Evolutionary conservation across 2,888 invertebrate species (phyloP).

Genomic region (Stenolophus ochropezus): DNA sequence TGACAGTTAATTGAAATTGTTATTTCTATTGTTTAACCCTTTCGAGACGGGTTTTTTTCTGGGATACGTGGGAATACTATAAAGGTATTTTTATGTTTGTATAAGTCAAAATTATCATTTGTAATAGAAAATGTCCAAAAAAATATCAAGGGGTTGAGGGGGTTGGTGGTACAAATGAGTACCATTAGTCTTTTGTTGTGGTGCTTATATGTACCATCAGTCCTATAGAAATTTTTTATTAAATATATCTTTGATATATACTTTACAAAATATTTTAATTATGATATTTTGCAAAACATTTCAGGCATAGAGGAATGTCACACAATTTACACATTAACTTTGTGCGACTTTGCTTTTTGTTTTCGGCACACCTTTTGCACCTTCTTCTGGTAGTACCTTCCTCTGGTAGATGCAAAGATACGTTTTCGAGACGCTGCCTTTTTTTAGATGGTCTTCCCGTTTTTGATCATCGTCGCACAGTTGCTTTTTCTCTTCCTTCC

Average conservation of each 20-base stretch:
- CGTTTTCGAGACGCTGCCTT: slow-evolving; percentile 45
- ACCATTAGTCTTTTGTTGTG: slow-evolving; percentile 54
- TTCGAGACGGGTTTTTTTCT: slow-evolving; percentile 32
- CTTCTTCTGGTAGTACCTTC: slow-evolving; percentile 61
- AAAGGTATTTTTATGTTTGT: slow-evolving; percentile 35
- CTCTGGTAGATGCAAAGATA: slow-evolving; percentile 53
- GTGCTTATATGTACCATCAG: slow-evolving; percentile 51
- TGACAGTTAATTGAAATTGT: too few species aligned
- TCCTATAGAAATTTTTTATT: slow-evolving; percentile 39
- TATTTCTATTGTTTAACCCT: neutral
- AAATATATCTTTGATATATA: slow-evolving; percentile 48
- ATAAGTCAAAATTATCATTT: slow-evolving; percentile 16
- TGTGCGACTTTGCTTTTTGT: slow-evolving; percentile 59
- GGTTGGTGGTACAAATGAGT: slow-evolving; percentile 53
- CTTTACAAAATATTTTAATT: slow-evolving; percentile 53
- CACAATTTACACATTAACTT: slow-evolving; percentile 59
- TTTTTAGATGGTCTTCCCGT: slow-evolving; percentile 37
- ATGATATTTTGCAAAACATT: slow-evolving; percentile 57
- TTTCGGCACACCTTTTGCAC: slow-evolving; percentile 53
- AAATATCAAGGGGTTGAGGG: slow-evolving; percentile 46
- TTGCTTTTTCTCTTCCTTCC: too few species aligned
- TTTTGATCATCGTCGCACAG: too few species aligned
- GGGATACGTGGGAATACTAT: slow-evolving; percentile 31
- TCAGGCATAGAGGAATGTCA: too few species aligned
- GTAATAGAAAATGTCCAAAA: slow-evolving; percentile 39